A percentile compares a stretch with the other conserved stretches of the same genome.
Conservation (phyloP, 2,797 vertebrate genomes). For the Thripadectes ignobilis region DNA sequence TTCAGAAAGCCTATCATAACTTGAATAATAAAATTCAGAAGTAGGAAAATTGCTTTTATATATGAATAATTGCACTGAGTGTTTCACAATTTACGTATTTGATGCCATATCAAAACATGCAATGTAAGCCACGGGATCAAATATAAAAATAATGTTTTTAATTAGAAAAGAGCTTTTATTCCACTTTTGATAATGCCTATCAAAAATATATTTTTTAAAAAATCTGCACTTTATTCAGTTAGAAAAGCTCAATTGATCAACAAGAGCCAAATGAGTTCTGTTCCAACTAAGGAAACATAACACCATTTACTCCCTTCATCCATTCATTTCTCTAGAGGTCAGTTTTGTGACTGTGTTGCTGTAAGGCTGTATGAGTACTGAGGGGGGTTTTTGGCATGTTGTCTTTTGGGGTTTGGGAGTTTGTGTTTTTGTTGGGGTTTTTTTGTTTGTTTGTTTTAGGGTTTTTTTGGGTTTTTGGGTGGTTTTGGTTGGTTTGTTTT, state of each 20-base stretch:
- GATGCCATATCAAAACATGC: neutral
- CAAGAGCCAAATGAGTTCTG: conserved; percentile 16
- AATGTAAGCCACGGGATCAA: neutral
- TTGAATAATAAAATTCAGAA: conserved; percentile 34
- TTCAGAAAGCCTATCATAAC: neutral
- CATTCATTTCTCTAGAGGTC: conserved; percentile 34
- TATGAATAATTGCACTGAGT: neutral
- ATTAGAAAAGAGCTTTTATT: conserved; percentile 32
- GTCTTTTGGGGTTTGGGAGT: neutral
- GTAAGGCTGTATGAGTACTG: neutral
- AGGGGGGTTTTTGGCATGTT: neutral
- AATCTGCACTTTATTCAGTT: conserved; percentile 43
- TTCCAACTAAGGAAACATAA: conserved; percentile 32
- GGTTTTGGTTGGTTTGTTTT: neutral
- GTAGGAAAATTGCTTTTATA: neutral
- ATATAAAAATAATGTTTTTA: conserved; percentile 9
- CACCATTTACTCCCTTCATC: neutral
- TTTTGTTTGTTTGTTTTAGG: too few species aligned
- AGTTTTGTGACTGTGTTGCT: neutral
- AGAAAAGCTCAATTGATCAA: conserved; percentile 49
- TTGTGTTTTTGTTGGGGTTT: too few species aligned
- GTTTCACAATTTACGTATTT: neutral
- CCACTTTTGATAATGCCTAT: neutral
- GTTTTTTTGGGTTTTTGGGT: neutral
- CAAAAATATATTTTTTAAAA: neutral